These are phyloP conservation scores for Crambe crambe DNA, from an alignment of 37 sponge, comb jelly and placozoan genomes.

Conservation along the genomic window DNA sequence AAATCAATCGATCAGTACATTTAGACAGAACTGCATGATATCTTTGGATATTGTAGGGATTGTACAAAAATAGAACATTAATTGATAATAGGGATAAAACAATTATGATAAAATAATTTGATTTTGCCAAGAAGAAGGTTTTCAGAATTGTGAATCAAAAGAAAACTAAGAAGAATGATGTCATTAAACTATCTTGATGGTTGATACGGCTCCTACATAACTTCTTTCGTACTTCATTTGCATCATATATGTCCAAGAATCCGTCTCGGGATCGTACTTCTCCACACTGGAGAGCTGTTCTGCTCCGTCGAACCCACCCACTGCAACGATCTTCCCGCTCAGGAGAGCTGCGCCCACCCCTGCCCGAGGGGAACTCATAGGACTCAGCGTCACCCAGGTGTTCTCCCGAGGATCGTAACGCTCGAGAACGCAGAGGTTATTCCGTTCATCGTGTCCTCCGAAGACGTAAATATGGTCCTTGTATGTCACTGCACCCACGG, in stretches of 20 bases:
- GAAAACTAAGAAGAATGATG: neutral
- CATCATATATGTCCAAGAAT: conserved; percentile 29
- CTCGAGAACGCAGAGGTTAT: conserved; percentile 26
- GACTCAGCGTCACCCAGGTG: conserved; percentile 14
- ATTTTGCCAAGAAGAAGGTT: too few relatives aligned
- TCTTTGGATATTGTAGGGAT: too few relatives aligned
- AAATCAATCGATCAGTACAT: too few relatives aligned
- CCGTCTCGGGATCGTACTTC: conserved; percentile 26
- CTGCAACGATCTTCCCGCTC: conserved; percentile 29
- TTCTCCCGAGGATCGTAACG: conserved; percentile 17
- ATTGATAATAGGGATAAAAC: too few relatives aligned
- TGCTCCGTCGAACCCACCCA: conserved; percentile 43
- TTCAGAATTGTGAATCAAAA: too few relatives aligned
- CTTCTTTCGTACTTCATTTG: conserved; percentile 39
- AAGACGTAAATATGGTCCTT: conserved; percentile 28
- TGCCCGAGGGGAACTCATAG: conserved; percentile 42
- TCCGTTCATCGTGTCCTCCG: conserved; percentile 40
- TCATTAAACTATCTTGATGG: conserved; percentile 28
- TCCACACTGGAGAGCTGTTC: conserved; percentile 46
- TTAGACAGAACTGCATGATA: too few relatives aligned
- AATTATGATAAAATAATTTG: too few relatives aligned
- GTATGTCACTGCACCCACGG: conserved; percentile 21
- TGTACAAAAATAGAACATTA: too few relatives aligned
- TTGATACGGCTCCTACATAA: conserved; percentile 35
- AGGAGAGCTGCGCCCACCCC: conserved; percentile 43